Base-by-base conservation (phyloP, 1,140 invertebrate genomes). In the Vollenhovia emeryi region DNA sequence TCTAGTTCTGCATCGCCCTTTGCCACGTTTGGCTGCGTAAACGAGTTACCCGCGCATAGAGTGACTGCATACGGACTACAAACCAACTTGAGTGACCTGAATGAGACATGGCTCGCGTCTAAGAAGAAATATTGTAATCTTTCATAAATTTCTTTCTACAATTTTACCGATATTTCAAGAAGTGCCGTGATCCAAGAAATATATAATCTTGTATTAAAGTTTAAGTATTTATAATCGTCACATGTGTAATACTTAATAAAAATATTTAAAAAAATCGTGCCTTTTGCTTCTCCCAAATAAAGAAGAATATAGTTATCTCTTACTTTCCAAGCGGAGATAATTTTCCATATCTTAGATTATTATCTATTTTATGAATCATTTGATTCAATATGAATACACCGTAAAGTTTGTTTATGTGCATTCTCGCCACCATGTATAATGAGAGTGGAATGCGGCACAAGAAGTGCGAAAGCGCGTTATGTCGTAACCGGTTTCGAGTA, bases 401-500 rank as follows among this genome's bases (percentile, higher is more conserved):
- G 2, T 18, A 40, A 21, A 43, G 8, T 68, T 79, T 68, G 18
- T 79, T 68, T 68, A 64, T n/a, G n/a, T 18, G 76, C 33, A 27
- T 55, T 68, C 45, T 43, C 0, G 8, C 8, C 59, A 50, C 21
- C 30, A 30, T 79, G 80, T 75, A 79, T 84, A 87, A 87, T 62
- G 78, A 85, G 57, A 59, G 18, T 21, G 68, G 79, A 87, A 88
- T 88, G 87, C 87, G 86, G 68, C 57, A 87, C 57, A 85, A 87
- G 80, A 87, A 88, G 73, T 83, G 87, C 80, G 57, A 73, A 80
- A 73, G 30, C 79, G 57, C 71, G 85, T 84, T 83, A 76, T 64
- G 71, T 73, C 36, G 74, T 75, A 87, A 88, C 87, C 87, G 87
- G 85, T 88, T 88, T 88, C 57, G 24, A 88, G 76, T 84, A 88